Conservation (phyloP, 2,797 vertebrate species). For the Bucorvus abyssinicus region DNA sequence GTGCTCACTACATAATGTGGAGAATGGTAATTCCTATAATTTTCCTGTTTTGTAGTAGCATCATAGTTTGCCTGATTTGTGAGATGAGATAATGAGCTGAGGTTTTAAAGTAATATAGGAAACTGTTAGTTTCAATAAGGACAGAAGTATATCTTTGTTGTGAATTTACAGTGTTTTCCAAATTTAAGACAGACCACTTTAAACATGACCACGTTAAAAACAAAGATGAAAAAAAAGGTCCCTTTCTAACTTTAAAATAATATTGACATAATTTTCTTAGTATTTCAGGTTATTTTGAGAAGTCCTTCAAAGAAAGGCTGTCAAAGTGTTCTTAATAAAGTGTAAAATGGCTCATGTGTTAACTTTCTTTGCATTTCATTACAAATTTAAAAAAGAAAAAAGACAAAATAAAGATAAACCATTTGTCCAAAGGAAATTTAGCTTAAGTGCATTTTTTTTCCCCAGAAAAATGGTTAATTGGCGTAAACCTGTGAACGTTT, state of each 20-base stretch:
- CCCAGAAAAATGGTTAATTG: neutral
- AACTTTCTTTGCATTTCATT: neutral
- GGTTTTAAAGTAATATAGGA: neutral
- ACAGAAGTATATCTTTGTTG: neutral
- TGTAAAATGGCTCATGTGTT: neutral
- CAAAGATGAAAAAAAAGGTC: neutral
- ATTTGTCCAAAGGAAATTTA: neutral
- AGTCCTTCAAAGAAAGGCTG: neutral
- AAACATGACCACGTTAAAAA: neutral
- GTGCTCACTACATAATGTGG: neutral
- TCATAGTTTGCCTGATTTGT: neutral
- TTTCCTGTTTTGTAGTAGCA: neutral
- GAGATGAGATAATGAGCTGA: neutral
- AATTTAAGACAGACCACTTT: neutral
- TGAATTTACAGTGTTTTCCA: neutral
- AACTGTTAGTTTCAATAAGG: neutral
- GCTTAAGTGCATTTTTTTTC: neutral
- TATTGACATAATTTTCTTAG: neutral
- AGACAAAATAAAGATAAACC: neutral
- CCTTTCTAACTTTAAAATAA: neutral
- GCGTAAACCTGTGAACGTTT: neutral
- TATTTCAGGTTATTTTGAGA: slow-evolving; percentile 9
- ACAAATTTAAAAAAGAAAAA: neutral
- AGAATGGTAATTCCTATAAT: neutral
- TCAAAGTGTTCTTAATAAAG: slow-evolving; percentile 11